Percentiles rank a stretch among this genome's conserved stretches.
phyloP scores from a whole-genome alignment of 2,888 invertebrate species.

The Heliconius hortense region DNA sequence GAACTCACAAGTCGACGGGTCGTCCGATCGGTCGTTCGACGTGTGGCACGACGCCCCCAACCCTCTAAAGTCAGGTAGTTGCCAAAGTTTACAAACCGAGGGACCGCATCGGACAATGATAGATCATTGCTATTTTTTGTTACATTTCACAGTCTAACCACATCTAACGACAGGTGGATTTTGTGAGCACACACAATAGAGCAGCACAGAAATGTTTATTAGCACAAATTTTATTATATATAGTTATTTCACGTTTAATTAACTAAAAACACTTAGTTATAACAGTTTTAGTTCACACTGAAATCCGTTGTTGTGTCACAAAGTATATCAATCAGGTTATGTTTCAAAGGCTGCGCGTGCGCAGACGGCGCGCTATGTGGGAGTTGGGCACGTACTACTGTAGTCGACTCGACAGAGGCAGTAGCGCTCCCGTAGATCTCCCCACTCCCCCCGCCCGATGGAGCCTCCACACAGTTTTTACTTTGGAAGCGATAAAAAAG shows the following conservation, averaged over 20 bases:
- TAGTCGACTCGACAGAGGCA: conserved; percentile 69
- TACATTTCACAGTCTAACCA: conserved; percentile 68
- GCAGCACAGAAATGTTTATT: conserved; percentile 76
- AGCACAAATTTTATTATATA: conserved; percentile 61
- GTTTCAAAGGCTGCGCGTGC: conserved; percentile 67
- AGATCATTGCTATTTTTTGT: conserved; percentile 79
- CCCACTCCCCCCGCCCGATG: conserved; percentile 50
- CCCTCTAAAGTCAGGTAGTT: conserved; percentile 74
- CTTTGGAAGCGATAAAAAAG: conserved; percentile 76
- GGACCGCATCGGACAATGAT: conserved; percentile 62
- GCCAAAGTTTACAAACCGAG: conserved; percentile 76
- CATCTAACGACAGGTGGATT: conserved; percentile 49
- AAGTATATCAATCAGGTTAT: conserved; percentile 53
- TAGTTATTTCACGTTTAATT: conserved; percentile 45
- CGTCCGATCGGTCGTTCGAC: conserved; percentile 67
- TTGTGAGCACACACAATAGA: conserved; percentile 66
- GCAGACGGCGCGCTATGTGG: conserved; percentile 72
- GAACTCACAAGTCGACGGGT: conserved; percentile 75
- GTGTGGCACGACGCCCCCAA: conserved; percentile 48
- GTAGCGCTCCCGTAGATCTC: conserved; percentile 74
- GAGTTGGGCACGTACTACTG: conserved; percentile 78
- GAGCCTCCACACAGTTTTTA: conserved; percentile 73
- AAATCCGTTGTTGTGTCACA: conserved; percentile 59
- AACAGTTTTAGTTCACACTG: conserved; percentile 62
- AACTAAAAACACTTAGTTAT: conserved; percentile 3